Percentiles rank a stretch among this genome's conserved stretches.
These are phyloP conservation scores for Petrocephalus microphthalmus DNA, from an alignment of 2,113 vertebrate genomes.

Conservation along the genomic window DNA sequence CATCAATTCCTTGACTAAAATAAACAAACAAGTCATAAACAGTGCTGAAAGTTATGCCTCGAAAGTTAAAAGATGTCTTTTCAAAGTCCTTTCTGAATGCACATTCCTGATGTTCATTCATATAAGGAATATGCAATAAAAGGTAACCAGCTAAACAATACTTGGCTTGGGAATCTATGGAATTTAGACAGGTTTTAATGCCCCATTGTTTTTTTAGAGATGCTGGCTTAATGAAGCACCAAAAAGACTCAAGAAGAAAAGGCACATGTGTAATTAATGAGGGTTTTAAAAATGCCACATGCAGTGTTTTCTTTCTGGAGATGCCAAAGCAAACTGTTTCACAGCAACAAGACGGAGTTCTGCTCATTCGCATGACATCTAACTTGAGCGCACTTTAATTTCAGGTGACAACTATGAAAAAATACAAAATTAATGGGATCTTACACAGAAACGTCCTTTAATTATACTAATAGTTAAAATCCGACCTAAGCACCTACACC, in stretches of 20 bases:
- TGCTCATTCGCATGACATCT: conserved; percentile 22
- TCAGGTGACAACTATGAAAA: neutral
- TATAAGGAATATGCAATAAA: neutral
- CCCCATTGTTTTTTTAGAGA: conserved; percentile 22
- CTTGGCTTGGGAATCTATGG: conserved; percentile 26
- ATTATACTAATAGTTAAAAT: neutral
- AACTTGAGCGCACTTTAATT: neutral
- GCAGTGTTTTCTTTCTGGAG: conserved; percentile 43
- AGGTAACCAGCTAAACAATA: neutral
- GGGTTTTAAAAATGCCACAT: conserved; percentile 40
- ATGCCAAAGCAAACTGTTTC: conserved; percentile 51
- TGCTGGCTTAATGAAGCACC: conserved; percentile 45
- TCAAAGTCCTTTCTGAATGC: neutral
- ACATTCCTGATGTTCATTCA: neutral
- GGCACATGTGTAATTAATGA: conserved; percentile 52
- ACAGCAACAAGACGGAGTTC: conserved; percentile 42
- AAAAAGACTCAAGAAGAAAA: conserved; percentile 42
- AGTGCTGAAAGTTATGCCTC: neutral
- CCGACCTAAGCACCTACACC: neutral
- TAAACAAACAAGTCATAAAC: neutral
- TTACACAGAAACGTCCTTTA: neutral
- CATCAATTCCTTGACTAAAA: neutral
- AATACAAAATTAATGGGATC: neutral
- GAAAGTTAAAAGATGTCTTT: neutral
- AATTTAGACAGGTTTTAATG: conserved; percentile 35